phyloP scores from a whole-genome alignment of 2,797 vertebrate genomes.

The Cyclopterus lumpus region DNA sequence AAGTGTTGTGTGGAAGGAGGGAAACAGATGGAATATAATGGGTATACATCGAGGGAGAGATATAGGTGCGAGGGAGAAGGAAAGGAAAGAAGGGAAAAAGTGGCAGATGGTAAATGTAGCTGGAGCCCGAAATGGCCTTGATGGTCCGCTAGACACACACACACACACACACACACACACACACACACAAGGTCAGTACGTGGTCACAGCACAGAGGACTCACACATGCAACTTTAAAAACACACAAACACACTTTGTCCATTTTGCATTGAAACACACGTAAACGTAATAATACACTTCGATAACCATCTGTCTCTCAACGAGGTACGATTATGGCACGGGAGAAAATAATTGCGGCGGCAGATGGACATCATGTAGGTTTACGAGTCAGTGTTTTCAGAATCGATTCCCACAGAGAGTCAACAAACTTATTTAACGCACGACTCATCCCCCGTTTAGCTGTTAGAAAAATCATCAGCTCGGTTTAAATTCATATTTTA shows the following conservation, averaged over 20 bases:
- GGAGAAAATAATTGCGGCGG: not conserved
- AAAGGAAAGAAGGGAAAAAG: not conserved
- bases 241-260: constrained; percentile 1
- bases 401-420: not conserved
- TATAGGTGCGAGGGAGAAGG: constrained; percentile 2
- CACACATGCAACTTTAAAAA: not conserved
- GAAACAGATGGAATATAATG: constrained; percentile 14
- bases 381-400: too few relatives aligned
- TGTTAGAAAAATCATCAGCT: not conserved
- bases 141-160: constrained; percentile 26
- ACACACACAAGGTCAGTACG: constrained; percentile 20
- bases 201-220: constrained; percentile 18
- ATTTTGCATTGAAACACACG: not conserved
- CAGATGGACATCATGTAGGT: not conserved
- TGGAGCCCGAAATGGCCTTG: constrained; percentile 19
- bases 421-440: not conserved
- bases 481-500: not conserved
- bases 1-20: not conserved
- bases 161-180: constrained; percentile 13
- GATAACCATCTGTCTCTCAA: not conserved
- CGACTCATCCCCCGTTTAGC: not conserved
- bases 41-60: not conserved
- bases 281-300: not conserved
- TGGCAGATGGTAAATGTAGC: constrained; percentile 48
- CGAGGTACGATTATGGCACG: not conserved